Evolutionary conservation across 2,888 invertebrate genomes (phyloP).

Genomic region (Pseudoips prasinana): DNA sequence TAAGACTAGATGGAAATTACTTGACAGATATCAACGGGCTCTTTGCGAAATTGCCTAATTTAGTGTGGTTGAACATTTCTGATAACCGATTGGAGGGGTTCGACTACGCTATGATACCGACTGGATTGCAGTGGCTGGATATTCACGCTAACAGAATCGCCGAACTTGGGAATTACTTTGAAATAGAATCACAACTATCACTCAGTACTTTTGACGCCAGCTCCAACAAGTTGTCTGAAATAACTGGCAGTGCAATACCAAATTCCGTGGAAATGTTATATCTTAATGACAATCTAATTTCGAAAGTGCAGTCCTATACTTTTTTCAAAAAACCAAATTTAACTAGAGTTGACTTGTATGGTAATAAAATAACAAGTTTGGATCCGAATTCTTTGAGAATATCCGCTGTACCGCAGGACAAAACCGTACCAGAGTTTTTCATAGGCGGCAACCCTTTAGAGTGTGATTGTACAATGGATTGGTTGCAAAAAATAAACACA

Average conservation of each 20-base stretch:
- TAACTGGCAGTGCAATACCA: constrained; percentile 91
- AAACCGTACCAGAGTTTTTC: constrained; percentile 89
- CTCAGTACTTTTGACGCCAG: constrained; percentile 92
- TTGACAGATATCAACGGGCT: constrained; percentile 89
- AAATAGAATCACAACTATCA: constrained; percentile 90
- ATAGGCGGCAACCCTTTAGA: constrained; percentile 93
- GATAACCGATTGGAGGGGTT: constrained; percentile 92
- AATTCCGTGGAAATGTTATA: constrained; percentile 91
- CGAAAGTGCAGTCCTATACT: constrained; percentile 92
- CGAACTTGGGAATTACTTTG: constrained; percentile 92
- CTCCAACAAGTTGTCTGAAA: constrained; percentile 90
- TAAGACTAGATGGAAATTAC: constrained; percentile 91
- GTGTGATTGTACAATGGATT: constrained; percentile 96
- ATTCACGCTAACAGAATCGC: constrained; percentile 92
- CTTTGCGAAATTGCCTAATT: constrained; percentile 90
- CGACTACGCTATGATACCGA: constrained; percentile 92
- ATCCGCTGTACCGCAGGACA: constrained; percentile 87
- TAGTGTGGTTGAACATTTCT: constrained; percentile 93
- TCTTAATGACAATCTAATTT: constrained; percentile 90
- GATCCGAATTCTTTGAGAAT: constrained; percentile 89
- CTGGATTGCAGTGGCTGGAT: constrained; percentile 92
- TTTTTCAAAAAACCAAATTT: constrained; percentile 93
- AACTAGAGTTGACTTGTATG: constrained; percentile 90
- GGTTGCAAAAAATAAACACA: constrained; percentile 91
- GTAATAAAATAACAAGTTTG: constrained; percentile 89